These are phyloP conservation scores for Asarcornis scutulata DNA, from an alignment of 2,113 vertebrate genomes.

Conservation along the genomic window DNA sequence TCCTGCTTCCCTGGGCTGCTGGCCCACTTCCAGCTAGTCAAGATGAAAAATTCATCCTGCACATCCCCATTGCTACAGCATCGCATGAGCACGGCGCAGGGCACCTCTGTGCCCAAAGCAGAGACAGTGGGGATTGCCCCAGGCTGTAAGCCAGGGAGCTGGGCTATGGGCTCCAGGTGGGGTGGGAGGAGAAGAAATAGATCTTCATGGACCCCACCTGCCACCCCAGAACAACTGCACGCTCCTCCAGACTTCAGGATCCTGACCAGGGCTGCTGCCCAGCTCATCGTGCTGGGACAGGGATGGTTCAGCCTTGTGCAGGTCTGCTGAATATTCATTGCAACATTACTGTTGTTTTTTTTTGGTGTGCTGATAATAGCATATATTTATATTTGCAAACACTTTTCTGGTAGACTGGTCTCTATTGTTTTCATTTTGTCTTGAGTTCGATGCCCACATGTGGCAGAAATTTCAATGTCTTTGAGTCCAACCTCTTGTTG, in stretches of 20 bases:
- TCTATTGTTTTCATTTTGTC: not conserved
- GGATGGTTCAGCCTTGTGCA: not conserved
- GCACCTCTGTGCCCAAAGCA: not conserved
- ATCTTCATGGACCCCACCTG: not conserved
- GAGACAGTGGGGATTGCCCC: not conserved
- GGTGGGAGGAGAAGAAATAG: not conserved
- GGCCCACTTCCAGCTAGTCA: rapidly evolving
- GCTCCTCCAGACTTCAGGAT: not conserved
- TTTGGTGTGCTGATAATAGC: not conserved
- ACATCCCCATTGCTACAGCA: not conserved
- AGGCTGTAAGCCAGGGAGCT: not conserved
- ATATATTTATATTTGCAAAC: not conserved
- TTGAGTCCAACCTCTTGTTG: no score
- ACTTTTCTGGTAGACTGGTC: not conserved
- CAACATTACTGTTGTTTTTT: not conserved
- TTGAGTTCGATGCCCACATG: not conserved
- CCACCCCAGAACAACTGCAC: not conserved
- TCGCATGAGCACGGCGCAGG: no score
- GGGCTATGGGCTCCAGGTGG: not conserved
- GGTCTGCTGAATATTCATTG: not conserved
- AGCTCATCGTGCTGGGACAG: not conserved
- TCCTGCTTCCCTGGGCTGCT: not conserved
- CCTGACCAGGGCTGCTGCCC: not conserved
- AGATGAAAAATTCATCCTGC: not conserved
- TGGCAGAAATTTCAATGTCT: not conserved